Conservation (phyloP, 2,888 invertebrate species). For the Geophilus truncorum region DNA sequence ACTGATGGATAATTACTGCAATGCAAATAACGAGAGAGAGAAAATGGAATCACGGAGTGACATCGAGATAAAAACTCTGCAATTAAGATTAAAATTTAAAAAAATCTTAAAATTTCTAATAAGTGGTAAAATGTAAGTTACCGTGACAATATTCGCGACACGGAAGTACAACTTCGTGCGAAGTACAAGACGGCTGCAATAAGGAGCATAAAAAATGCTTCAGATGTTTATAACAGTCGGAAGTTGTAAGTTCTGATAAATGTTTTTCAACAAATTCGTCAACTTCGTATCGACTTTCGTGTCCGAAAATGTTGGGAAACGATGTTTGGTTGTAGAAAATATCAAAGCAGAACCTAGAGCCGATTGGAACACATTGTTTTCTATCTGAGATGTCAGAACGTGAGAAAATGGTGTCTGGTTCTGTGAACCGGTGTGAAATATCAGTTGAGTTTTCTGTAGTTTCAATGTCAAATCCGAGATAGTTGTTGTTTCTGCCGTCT, state of each 20-base stretch:
- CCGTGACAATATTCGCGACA: slow-evolving; percentile 79
- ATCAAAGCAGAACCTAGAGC: slow-evolving; percentile 45
- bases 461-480: neutral
- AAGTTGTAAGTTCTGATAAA: slow-evolving; percentile 62
- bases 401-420: neutral
- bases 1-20: slow-evolving; percentile 65
- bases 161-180: slow-evolving; percentile 50
- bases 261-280: slow-evolving; percentile 58
- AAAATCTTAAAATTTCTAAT: slow-evolving; percentile 43
- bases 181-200: slow-evolving; percentile 71
- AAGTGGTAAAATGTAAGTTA: slow-evolving; percentile 74
- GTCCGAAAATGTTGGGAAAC: slow-evolving; percentile 74
- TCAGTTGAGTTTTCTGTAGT: neutral
- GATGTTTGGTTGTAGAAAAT: slow-evolving; percentile 73
- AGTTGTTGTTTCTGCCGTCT: neutral
- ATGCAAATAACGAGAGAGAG: neutral
- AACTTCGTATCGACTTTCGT: slow-evolving; percentile 60
- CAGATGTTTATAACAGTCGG: slow-evolving; percentile 80
- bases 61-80: neutral
- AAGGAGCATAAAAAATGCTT: slow-evolving; percentile 85
- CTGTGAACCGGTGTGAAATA: neutral
- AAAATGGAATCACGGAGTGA: neutral
- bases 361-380: slow-evolving; percentile 41
- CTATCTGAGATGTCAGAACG: neutral
- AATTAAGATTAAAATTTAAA: neutral